Evolutionary conservation across 2,888 invertebrate species (phyloP).

Genomic region (Drosophila antonietae): DNA sequence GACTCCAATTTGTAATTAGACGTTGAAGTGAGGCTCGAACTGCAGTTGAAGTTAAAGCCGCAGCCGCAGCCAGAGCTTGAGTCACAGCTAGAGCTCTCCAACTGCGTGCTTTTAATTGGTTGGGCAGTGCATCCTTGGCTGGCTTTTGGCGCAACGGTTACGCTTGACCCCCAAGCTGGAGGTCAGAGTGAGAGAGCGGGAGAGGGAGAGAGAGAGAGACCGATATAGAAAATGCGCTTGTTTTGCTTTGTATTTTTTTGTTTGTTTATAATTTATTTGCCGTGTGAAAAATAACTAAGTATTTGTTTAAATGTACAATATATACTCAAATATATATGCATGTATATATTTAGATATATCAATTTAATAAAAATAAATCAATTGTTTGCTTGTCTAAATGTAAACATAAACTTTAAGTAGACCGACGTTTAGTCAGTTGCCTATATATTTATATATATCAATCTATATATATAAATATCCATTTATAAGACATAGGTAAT

Average conservation of each 20-base stretch:
- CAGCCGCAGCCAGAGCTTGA: background rate
- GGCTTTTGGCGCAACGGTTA: slow-evolving; percentile 80
- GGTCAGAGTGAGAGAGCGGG: slow-evolving; percentile 46
- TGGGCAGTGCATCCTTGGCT: slow-evolving; percentile 75
- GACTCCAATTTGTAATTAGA: slow-evolving; percentile 81
- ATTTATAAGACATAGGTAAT: slow-evolving; percentile 26
- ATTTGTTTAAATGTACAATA: slow-evolving; percentile 63
- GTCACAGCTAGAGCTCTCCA: slow-evolving; percentile 11
- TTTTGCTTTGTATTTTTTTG: slow-evolving; percentile 56
- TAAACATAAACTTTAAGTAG: slow-evolving; percentile 67
- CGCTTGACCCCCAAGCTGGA: slow-evolving; percentile 71
- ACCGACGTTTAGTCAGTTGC: slow-evolving; percentile 53
- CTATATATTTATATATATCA: slow-evolving; percentile 37
- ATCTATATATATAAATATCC: slow-evolving; percentile 35
- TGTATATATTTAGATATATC: slow-evolving; percentile 27
- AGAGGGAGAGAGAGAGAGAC: no score
- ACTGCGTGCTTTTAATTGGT: slow-evolving; percentile 80
- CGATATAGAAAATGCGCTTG: background rate
- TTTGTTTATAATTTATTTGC: slow-evolving; percentile 74
- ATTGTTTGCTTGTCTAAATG: slow-evolving; percentile 53
- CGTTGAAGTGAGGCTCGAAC: slow-evolving; percentile 50
- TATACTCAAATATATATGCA: slow-evolving; percentile 16
- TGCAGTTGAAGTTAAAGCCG: slow-evolving; percentile 29
- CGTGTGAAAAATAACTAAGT: slow-evolving; percentile 74
- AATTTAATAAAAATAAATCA: slow-evolving; percentile 64